phyloP scores from a whole-genome alignment of 2,113 vertebrate genomes.

The Aegotheles bennettii region DNA sequence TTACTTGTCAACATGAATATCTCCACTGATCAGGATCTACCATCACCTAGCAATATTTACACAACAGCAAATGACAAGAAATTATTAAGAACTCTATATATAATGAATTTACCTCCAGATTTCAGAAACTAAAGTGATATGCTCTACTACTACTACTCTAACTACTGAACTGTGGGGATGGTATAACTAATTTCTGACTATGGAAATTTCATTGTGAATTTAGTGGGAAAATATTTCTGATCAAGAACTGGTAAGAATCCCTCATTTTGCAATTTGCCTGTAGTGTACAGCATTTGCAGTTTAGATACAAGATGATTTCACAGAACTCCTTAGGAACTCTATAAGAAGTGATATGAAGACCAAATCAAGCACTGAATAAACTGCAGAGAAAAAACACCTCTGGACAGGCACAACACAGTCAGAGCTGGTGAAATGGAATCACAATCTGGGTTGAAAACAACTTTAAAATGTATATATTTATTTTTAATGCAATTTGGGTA shows the following conservation, averaged over 20 bases:
- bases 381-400: not conserved
- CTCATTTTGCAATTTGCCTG: not conserved
- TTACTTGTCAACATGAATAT: accelerated
- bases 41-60: not conserved
- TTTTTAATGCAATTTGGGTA: not conserved
- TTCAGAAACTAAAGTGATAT: not conserved
- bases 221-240: not conserved
- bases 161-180: not conserved
- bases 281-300: not conserved
- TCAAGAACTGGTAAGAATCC: not conserved
- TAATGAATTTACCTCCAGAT: not conserved
- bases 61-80: not conserved
- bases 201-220: not conserved
- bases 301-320: not conserved
- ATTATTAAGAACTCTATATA: accelerated
- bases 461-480: not conserved
- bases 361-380: not conserved
- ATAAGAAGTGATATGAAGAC: not conserved
- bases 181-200: not conserved
- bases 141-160: not conserved
- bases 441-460: not conserved
- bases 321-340: not conserved
- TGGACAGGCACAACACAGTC: not conserved
- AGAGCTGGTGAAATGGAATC: not conserved
- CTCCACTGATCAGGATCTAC: not conserved